phyloP scores from a whole-genome alignment of 2,797 vertebrate species.

The Falco rusticolus region DNA sequence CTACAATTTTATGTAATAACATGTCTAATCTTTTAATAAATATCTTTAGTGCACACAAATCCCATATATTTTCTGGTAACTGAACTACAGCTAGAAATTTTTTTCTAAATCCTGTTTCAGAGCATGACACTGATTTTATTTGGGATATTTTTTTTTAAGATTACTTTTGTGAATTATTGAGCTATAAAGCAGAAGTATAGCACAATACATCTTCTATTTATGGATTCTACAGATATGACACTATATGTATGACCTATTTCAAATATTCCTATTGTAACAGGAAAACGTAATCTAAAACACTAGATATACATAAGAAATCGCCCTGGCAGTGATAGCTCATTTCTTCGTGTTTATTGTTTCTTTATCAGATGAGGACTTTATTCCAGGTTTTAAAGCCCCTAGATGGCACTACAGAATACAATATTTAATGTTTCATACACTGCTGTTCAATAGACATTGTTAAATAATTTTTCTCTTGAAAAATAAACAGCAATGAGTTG shows the following conservation, averaged over 20 bases:
- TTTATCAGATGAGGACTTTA: slow-evolving; percentile 17
- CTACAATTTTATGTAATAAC: slow-evolving; percentile 10
- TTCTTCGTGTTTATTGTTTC: slow-evolving; percentile 32
- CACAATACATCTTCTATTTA: slow-evolving; percentile 16
- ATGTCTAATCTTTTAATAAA: neutral
- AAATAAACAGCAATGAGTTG: slow-evolving; percentile 55
- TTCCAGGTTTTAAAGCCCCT: slow-evolving; percentile 73
- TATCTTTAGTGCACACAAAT: neutral
- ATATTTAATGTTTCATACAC: slow-evolving; percentile 68
- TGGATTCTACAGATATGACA: neutral
- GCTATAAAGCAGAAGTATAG: slow-evolving; percentile 18
- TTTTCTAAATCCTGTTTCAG: slow-evolving; percentile 34
- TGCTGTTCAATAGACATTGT: slow-evolving; percentile 43
- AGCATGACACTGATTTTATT: slow-evolving; percentile 43
- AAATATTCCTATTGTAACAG: slow-evolving; percentile 40
- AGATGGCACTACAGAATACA: slow-evolving; percentile 82
- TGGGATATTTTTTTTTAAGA: slow-evolving; percentile 23
- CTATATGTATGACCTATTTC: slow-evolving; percentile 14
- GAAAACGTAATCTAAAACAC: slow-evolving; percentile 30
- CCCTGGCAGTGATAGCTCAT: slow-evolving; percentile 15
- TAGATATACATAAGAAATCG: slow-evolving; percentile 30
- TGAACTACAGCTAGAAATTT: slow-evolving; percentile 6
- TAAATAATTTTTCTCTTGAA: slow-evolving; percentile 61
- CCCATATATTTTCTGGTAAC: neutral
- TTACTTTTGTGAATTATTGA: slow-evolving; percentile 61